Base-by-base conservation (phyloP, 2,113 vertebrate species). In the Ciconia boyciana region DNA sequence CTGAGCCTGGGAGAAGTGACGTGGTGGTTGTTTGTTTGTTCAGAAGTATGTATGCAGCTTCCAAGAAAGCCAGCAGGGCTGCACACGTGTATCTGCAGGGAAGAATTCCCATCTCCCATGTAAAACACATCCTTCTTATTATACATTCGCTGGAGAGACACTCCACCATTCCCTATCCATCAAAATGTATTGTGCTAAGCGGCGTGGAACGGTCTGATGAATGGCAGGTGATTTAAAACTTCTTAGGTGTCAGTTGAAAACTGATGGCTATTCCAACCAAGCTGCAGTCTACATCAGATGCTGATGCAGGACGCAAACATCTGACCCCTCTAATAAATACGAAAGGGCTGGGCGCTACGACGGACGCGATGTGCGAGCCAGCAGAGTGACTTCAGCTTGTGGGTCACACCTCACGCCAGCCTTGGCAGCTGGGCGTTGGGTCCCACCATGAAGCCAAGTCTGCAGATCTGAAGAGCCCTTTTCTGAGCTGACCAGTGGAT, bases 31-130 rank as follows among this genome's bases (percentile, higher is more conserved):
- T 1, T 82, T 58, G 39, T 36, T 79, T 83, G 43, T 69, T 84
- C 80, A 71, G 69, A 81, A 82, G 15, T 78, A 61, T 21, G 57
- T 55, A 44, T 58, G 57, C 21, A 10, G 60, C 86, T 96, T 96
- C 89, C 89, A 94, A 89, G 80, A 89, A 91, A 94, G 31, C 44
- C 92, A 94, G 65, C 77, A 81, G 86, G 72, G 43, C 66, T 92
- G 60, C 86, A 92, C 57, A 60, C 81, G 72, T 93, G 48, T 86
- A 44, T 92, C 41, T 81, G 61, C 0, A 0, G 77, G 52, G 86
- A 94, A 71, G 86, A 89, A 92, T 93, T 97, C 90, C 83, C 76
- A 87, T 70, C 39, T 84, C 65, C 61, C 4, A 1, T 84, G 74
- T 94, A 58, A 92, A 94, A 79, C 62, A 46, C 54, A 61, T 70